Base-by-base conservation (phyloP, 2,888 invertebrate species). In the Parnassius glacialis region DNA sequence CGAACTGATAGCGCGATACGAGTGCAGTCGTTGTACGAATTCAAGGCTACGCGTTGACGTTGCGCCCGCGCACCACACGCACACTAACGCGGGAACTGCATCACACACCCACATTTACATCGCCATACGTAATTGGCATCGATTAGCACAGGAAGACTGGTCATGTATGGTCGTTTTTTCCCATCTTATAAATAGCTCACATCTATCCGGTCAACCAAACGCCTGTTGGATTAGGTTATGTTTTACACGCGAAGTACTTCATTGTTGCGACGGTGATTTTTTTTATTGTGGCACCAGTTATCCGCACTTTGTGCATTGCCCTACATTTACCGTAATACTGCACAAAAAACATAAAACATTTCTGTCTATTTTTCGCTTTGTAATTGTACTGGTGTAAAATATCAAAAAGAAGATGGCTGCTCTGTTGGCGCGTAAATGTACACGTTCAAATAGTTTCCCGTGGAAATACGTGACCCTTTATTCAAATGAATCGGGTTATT, bases 131-230 rank as follows among this genome's bases (percentile, higher is more conserved):
- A 87, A 88, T 87, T 88, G 87, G 81, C 84, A 83, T 83, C 89
- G 87, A 90, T 90, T 89, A 90, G 85, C 89, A 85, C 86, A 85
- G 88, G 88, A 90, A 89, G 86, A 84, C 85, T 81, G 83, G 84
- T 79, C 73, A 70, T 68, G 76, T 80, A 78, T 71, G 75, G 73
- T 71, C 71, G 68, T 72, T 74, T 74, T 81, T 80, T 65, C 66
- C 67, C 66, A 65, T 53, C 50, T 59, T 69, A 72, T 73, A 73
- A 72, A 73, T 72, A 73, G 70, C 70, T 58, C 68, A 60, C 60
- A 64, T 65, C 70, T 70, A 70, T 70, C 74, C 74, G 74, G 74
- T 70, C 74, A 72, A 74, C 69, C 65, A 67, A 64, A 67, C 67
- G 67, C 67, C 67, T 61, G 69, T 75, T 75, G 74, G 70, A 72